Evolutionary conservation across 30 jellyfish, hydroid and myxozoan genomes (phyloP).

Genomic region (Haliclystus octoradiatus): DNA sequence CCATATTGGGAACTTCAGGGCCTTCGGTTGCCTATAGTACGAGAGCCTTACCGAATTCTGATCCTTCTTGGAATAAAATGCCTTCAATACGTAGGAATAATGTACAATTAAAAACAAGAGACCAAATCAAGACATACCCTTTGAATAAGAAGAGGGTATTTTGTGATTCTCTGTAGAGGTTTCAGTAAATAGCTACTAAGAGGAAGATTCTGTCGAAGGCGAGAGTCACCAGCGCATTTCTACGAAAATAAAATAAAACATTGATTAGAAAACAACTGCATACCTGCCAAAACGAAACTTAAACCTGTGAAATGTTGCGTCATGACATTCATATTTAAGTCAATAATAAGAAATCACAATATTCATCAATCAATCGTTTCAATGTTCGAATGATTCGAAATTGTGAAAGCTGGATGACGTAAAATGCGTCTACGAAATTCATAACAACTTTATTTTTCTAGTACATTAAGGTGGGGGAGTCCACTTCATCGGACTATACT

Average conservation of each 20-base stretch:
- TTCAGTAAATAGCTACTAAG: conserved; percentile 80
- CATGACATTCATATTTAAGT: too few species aligned
- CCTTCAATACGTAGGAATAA: not conserved
- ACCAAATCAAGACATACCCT: conserved; percentile 39
- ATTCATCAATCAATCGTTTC: too few species aligned
- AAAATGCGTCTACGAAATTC: too few species aligned
- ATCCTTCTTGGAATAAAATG: too few species aligned
- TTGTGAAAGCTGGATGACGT: too few species aligned
- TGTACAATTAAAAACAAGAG: not conserved
- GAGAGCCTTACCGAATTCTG: not conserved
- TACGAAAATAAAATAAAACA: not conserved
- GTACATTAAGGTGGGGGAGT: too few species aligned
- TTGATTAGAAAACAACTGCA: not conserved
- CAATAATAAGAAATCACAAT: too few species aligned
- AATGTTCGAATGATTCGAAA: too few species aligned
- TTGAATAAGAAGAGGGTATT: conserved; percentile 70
- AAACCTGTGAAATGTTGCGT: too few species aligned
- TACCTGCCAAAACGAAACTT: not conserved
- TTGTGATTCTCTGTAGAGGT: conserved; percentile 92
- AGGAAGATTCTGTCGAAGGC: conserved; percentile 82
- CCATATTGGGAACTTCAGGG: too few species aligned
- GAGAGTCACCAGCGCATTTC: conserved; percentile 97
- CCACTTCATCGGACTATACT: too few species aligned
- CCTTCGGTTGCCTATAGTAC: not conserved
- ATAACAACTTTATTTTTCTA: too few species aligned